phyloP scores from a whole-genome alignment of 2,888 invertebrate species.

The Xanthia icteritia region DNA sequence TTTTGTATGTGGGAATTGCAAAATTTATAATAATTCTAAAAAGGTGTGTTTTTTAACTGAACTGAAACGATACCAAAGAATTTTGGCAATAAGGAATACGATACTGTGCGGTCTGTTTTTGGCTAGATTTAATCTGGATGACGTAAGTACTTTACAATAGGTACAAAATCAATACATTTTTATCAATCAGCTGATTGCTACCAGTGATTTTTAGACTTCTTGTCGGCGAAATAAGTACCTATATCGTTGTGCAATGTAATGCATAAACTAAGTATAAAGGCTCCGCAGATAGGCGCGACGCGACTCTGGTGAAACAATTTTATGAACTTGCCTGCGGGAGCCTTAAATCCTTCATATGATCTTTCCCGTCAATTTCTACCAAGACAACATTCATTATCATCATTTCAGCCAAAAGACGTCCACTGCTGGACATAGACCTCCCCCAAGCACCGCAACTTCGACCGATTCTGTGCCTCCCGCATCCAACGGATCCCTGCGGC shows the following conservation, averaged over 20 bases:
- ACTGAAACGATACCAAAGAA: not conserved
- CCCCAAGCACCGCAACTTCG: too few relatives aligned
- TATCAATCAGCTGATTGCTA: slow-evolving; percentile 40
- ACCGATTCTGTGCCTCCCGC: too few relatives aligned
- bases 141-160: slow-evolving; percentile 21
- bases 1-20: too few relatives aligned
- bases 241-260: slow-evolving; percentile 18
- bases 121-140: slow-evolving; percentile 37
- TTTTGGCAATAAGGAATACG: not conserved
- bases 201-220: slow-evolving; percentile 6
- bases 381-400: too few relatives aligned
- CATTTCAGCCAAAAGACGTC: too few relatives aligned
- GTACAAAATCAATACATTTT: not conserved
- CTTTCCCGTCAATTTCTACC: not conserved
- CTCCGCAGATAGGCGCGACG: too few relatives aligned
- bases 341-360: not conserved
- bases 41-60: not conserved
- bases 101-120: not conserved
- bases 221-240: slow-evolving; percentile 10
- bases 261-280: not conserved
- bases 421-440: too few relatives aligned
- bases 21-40: too few relatives aligned
- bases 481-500: too few relatives aligned
- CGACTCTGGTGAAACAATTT: too few relatives aligned
- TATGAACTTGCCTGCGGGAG: too few relatives aligned